Percentiles rank a stretch among this genome's conserved stretches.
These are phyloP conservation scores for Agrochola lychnidis DNA, from an alignment of 2,888 invertebrate species.

Conservation along the genomic window DNA sequence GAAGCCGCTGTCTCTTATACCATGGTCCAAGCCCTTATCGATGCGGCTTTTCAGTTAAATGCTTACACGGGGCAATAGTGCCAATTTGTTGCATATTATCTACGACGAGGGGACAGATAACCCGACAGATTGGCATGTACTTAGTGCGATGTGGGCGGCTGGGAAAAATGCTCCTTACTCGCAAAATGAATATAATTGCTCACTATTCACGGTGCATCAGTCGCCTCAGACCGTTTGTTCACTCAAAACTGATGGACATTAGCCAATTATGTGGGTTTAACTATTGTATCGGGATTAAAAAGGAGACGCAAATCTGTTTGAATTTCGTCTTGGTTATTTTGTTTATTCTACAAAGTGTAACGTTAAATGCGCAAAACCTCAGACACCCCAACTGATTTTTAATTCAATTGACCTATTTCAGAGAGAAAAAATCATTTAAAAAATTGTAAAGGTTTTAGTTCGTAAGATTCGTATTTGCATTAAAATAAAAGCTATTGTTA, in stretches of 20 bases:
- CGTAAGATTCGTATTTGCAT: too few species aligned
- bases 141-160: slow-evolving; percentile 73
- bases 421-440: too few species aligned
- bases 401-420: too few species aligned
- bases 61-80: slow-evolving; percentile 82
- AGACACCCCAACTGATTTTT: too few species aligned
- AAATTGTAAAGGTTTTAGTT: too few species aligned
- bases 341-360: neutral
- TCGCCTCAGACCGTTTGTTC: slow-evolving; percentile 37
- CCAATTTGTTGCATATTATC: slow-evolving; percentile 87
- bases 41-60: slow-evolving; percentile 83
- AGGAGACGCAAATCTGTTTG: neutral
- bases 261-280: slow-evolving; percentile 48
- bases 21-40: slow-evolving; percentile 69
- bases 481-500: too few species aligned
- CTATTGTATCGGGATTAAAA: slow-evolving; percentile 4
- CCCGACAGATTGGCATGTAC: slow-evolving; percentile 82
- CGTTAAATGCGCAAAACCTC: too few species aligned
- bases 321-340: neutral
- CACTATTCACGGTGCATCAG: slow-evolving; percentile 55
- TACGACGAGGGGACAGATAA: slow-evolving; percentile 75
- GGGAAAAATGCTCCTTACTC: slow-evolving; percentile 70
- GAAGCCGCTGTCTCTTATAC: slow-evolving; percentile 18
- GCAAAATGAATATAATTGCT: slow-evolving; percentile 65
- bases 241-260: slow-evolving; percentile 50